Evolutionary conservation across 1,140 invertebrate genomes (phyloP).

Genomic region (Drosophila hydei): DNA sequence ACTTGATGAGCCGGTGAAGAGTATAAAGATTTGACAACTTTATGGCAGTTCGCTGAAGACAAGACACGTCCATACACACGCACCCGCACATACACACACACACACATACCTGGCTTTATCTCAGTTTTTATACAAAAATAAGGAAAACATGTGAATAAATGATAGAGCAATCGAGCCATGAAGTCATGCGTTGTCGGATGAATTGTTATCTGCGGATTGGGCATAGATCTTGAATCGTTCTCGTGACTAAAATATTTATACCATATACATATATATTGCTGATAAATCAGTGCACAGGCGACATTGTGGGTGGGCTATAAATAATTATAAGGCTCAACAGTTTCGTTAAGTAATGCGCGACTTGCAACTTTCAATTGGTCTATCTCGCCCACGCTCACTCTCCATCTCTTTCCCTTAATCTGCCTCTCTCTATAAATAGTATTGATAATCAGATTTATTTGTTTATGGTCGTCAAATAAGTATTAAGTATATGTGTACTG

Average conservation of each 20-base stretch:
- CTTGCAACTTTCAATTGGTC: background rate
- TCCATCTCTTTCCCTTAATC: background rate
- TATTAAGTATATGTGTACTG: too few relatives aligned
- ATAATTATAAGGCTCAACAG: background rate
- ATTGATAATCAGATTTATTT: too few relatives aligned
- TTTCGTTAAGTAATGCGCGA: background rate
- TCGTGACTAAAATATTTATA: conserved; percentile 19
- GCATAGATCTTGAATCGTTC: conserved; percentile 37
- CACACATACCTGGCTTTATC: conserved; percentile 25
- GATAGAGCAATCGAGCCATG: conserved; percentile 36
- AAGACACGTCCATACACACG: too few relatives aligned
- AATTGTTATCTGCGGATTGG: conserved; percentile 45
- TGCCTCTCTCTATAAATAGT: too few relatives aligned
- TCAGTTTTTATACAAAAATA: conserved; percentile 20
- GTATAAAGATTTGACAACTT: conserved; percentile 23
- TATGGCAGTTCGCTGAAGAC: conserved; percentile 1
- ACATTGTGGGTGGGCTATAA: background rate
- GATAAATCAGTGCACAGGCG: conserved; percentile 17
- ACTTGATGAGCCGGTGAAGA: conserved; percentile 17
- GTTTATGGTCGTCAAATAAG: too few relatives aligned
- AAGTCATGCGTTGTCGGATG: conserved; percentile 44
- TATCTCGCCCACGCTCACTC: background rate
- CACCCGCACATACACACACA: conserved; percentile 9
- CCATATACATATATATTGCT: conserved; percentile 6
- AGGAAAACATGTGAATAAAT: conserved; percentile 25